phyloP scores from a whole-genome alignment of 2,797 vertebrate genomes.

The Epinephelus coioides region DNA sequence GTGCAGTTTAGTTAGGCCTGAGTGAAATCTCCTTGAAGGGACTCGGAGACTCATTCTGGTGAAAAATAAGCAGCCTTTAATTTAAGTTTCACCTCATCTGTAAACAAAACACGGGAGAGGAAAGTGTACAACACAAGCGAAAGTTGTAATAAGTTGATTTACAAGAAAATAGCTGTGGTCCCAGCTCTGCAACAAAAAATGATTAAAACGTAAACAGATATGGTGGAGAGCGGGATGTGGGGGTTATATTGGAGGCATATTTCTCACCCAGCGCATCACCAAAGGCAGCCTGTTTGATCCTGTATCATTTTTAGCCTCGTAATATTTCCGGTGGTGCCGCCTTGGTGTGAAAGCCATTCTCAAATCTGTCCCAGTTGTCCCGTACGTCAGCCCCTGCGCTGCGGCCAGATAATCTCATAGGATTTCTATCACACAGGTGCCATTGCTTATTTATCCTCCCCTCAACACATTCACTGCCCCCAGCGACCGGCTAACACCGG shows the following conservation, averaged over 20 bases:
- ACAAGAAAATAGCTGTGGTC: slow-evolving; percentile 10
- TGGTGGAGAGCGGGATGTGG: neutral
- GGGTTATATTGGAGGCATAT: slow-evolving; percentile 22
- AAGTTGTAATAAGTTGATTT: slow-evolving; percentile 1
- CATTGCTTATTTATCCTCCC: slow-evolving; percentile 52
- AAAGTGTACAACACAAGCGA: neutral
- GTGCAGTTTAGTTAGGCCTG: neutral
- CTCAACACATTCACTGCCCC: slow-evolving; percentile 42
- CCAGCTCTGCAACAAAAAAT: neutral
- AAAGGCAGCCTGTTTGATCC: slow-evolving; percentile 12
- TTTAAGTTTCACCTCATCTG: slow-evolving; percentile 5
- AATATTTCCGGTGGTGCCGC: slow-evolving; percentile 20
- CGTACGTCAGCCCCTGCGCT: slow-evolving; percentile 13
- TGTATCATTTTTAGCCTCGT: slow-evolving; percentile 10
- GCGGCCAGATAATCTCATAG: slow-evolving; percentile 38
- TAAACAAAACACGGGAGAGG: slow-evolving; percentile 19
- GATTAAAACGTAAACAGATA: slow-evolving; percentile 26
- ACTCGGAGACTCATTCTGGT: slow-evolving; percentile 29
- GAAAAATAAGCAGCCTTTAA: slow-evolving; percentile 21
- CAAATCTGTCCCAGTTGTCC: slow-evolving; percentile 42
- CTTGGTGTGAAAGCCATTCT: slow-evolving; percentile 41
- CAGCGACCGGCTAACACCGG: slow-evolving; percentile 37
- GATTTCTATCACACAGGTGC: slow-evolving; percentile 52
- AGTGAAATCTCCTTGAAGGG: slow-evolving; percentile 11
- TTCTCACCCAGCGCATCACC: neutral